Conservation (phyloP, 2,113 vertebrate genomes). For the Plestiodon gilberti region DNA sequence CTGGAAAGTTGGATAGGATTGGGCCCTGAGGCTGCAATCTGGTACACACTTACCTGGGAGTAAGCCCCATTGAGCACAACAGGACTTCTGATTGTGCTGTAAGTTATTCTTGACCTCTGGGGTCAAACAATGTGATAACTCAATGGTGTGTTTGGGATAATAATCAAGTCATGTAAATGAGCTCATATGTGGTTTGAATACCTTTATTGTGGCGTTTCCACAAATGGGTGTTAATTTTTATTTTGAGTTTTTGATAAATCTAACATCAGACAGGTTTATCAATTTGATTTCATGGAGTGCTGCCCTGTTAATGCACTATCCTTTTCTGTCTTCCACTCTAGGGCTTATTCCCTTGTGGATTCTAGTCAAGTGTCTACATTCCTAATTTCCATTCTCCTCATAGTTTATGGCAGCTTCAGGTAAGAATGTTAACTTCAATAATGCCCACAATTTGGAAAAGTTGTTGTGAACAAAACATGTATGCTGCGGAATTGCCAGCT, state of each 20-base stretch:
- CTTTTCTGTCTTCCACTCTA: constrained; percentile 70
- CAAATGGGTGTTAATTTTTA: not conserved
- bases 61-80: too few relatives aligned
- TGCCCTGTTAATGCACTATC: not conserved
- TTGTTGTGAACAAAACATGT: not conserved
- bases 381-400: constrained; percentile 90
- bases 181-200: too few relatives aligned
- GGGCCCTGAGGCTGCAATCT: too few relatives aligned
- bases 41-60: too few relatives aligned
- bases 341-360: constrained; percentile 99
- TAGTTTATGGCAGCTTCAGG: constrained; percentile 88
- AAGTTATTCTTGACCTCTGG: too few relatives aligned
- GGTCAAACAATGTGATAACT: not conserved
- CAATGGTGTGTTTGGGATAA: not conserved
- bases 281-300: not conserved
- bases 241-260: not conserved
- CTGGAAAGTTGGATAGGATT: too few relatives aligned
- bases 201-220: not conserved
- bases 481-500: not conserved
- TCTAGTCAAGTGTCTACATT: constrained; percentile 99
- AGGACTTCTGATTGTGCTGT: too few relatives aligned
- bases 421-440: constrained; percentile 63
- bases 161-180: not conserved
- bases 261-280: not conserved
- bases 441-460: not conserved